Evolutionary conservation across 2,797 vertebrate species (phyloP), one percentile per base, ranked within the genome.

Genomic region (Sebastes nivosus): DNA sequence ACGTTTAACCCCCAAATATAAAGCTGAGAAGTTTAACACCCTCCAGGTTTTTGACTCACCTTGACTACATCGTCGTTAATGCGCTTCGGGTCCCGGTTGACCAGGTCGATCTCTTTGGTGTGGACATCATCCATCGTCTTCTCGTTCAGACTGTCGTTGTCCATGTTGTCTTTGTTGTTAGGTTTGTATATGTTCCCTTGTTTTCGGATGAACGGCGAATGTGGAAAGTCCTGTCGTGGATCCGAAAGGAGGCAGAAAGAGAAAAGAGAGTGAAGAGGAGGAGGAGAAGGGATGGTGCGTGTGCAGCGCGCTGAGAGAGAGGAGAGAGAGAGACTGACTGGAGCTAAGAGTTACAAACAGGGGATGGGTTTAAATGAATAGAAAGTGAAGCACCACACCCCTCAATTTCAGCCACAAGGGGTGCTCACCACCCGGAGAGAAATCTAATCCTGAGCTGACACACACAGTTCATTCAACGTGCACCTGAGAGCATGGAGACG

Each of bases 131-230:
- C 95, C 95, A 97, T 80, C 59, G 95, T 95, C 88, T 99, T 98
- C 94, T 98, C 98, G 91, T 95, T 96, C 88, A 97, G 67, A 70
- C 94, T 97, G 57, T 99, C 98, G 91, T 97, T 98, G 83, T 98
- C 97, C 97, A 99, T 99, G 91, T 95, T 99, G 90, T 95, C 95
- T 94, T 97, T 99, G 95, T 99, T 99, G 94, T 99, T 98, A 42
- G 98, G 98, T 87, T 98, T 99, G 94, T 99, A 99, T 90, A 99
- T 99, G 95, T 99, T 99, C 88, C 98, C 98, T 93, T 99, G 97
- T 81, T 99, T 98, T 94, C 98, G 94, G 89, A 97, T 95, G 94
- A 98, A 98, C 59, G 97, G 96, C 13, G 98, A 95, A 84, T 98
- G 97, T 78, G 96, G 90, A 93, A 97, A 97, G 91, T 97, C 97